Evolutionary conservation across 1,140 invertebrate genomes (phyloP), one percentile per base, ranked within the genome.

Genomic region (Ceratoteleas bidentatus): DNA sequence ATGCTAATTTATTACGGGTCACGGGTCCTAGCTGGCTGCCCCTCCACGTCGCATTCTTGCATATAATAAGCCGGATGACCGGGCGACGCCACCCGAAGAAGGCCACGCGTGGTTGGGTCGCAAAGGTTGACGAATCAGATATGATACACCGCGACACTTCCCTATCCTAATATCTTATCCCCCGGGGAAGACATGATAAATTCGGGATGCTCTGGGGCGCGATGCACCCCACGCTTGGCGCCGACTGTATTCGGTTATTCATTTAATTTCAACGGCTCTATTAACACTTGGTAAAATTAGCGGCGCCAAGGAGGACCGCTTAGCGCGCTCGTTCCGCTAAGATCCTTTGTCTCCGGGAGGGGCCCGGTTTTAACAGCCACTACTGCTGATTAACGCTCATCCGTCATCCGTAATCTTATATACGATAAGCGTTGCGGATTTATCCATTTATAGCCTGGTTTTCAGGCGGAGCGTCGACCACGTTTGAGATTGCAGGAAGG

Each of bases 1-100:
- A 91, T 91, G 89, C 90, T 91, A 91, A 91, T 91, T 91, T 91
- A 91, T 91, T 89, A 89, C 88, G 75, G 84, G 86, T 85, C 77
- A 49, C 52, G 57, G 74, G 78, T 85, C 10, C 10, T 14, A 14
- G 13, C 10, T 14, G 11, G 45, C 45, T 14, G n/a, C 45, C 40
- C 40, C 40, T 43, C 40, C n/a, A 1, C 40, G 40, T 82, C 65
- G 61, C 72, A 88, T 89, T 86, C 85, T 87, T 85, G 54, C 9
- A 69, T 58, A 49, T 76, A 65, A 76, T 68, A 80, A 77, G 40
- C 24, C 24, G 4, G 24, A 24, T 24, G 8, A 40, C 11, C 38
- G 38, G 8, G 8, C 38, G 38, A 2, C 11, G 8, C 0, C 38
- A 11, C 8, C 38, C 38, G 38, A 8, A 11, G 38, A 40, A 10